These are phyloP conservation scores for Mesoclemmys tuberculata DNA, from an alignment of 2,113 vertebrate genomes.

Conservation along the genomic window DNA sequence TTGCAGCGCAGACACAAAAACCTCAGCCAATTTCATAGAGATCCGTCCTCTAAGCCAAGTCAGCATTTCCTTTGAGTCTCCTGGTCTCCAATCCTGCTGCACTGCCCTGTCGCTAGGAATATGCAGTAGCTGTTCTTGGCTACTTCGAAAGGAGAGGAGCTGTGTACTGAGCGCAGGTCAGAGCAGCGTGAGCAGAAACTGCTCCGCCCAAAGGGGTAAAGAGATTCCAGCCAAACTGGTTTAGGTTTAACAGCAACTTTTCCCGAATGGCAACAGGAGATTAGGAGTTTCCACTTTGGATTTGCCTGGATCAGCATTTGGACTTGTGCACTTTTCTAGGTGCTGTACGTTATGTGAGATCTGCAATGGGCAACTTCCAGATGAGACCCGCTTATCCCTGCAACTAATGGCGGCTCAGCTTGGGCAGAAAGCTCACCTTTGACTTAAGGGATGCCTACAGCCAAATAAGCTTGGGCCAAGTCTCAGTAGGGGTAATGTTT, in stretches of 20 bases:
- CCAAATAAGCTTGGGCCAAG: background rate
- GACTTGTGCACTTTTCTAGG: background rate
- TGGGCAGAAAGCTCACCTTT: background rate
- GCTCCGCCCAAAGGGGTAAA: background rate
- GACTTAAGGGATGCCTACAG: background rate
- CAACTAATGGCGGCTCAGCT: background rate
- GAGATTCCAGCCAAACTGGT: background rate
- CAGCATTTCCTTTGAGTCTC: background rate
- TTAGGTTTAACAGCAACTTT: background rate
- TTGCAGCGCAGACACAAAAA: background rate
- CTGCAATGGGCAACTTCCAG: background rate
- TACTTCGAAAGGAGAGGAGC: background rate
- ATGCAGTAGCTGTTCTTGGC: background rate
- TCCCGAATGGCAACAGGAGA: background rate
- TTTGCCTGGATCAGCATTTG: background rate
- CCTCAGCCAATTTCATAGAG: background rate
- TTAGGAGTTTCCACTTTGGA: background rate
- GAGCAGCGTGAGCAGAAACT: background rate
- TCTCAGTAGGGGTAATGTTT: background rate
- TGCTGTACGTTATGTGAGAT: background rate
- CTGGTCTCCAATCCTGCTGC: background rate
- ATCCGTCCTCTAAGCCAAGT: background rate
- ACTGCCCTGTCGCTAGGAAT: background rate
- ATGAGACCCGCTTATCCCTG: background rate
- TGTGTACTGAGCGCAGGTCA: background rate